A percentile compares a stretch with the other conserved stretches of the same genome.
Evolutionary conservation across 2,888 invertebrate genomes (phyloP).

Genomic region (Cantharis lateralis): DNA sequence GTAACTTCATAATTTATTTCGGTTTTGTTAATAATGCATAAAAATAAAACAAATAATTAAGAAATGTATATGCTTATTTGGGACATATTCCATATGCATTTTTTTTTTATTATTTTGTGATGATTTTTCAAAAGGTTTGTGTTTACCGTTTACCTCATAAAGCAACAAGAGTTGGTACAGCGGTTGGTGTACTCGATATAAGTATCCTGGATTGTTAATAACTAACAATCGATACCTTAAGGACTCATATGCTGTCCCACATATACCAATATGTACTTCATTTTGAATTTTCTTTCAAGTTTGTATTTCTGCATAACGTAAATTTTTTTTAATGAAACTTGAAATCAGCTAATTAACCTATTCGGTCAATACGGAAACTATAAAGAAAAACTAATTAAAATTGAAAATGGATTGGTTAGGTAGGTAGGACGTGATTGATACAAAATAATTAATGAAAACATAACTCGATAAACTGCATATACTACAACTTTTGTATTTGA

Average conservation of each 20-base stretch:
- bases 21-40: background rate
- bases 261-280: slow-evolving; percentile 34
- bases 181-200: slow-evolving; percentile 35
- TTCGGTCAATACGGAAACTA: background rate
- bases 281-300: background rate
- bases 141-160: slow-evolving; percentile 27
- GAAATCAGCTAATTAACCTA: background rate
- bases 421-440: background rate
- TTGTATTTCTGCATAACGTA: background rate
- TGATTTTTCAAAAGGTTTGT: slow-evolving; percentile 2
- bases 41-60: background rate
- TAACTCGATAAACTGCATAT: slow-evolving; percentile 5
- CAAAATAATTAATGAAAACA: slow-evolving; percentile 7
- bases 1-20: background rate
- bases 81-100: background rate
- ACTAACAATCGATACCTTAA: slow-evolving; percentile 45
- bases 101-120: background rate
- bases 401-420: background rate
- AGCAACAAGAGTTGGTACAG: slow-evolving; percentile 25
- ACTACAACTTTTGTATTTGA: background rate
- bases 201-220: slow-evolving; percentile 42
- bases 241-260: slow-evolving; percentile 41
- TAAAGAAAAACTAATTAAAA: background rate
- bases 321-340: background rate
- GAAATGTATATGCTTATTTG: background rate